Base-by-base conservation (phyloP, 2,797 vertebrate species). In the Lepidocolaptes lacrymiger region DNA sequence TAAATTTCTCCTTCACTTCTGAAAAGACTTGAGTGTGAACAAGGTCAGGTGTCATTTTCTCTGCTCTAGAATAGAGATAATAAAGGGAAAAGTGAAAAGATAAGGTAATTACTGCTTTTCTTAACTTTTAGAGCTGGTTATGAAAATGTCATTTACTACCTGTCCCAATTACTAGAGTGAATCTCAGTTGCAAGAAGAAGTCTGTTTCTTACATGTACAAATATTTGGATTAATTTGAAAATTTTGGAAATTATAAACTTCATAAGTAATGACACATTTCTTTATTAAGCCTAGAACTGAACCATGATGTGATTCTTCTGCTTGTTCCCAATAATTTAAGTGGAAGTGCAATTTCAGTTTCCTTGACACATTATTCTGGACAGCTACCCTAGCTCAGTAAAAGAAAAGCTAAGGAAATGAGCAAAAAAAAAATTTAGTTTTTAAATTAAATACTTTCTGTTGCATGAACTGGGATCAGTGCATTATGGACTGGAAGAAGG, bases 1-100 rank as follows among this genome's bases (percentile, higher is more conserved):
- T 51, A 73, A 87, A 72, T 76, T 76, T 76, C n/a, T 75, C 30
- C 17, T 75, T 24, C 16, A 5, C n/a, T 78, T 95, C 77, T 46
- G 81, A 72, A 86, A 88, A 49, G 27, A 14, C 3, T 66, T 16
- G 9, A 78, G 7, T 37, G 20, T 32, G 58, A 91, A 51, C 9
- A 92, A 62, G n/a, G 73, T n/a, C 66, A 59, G 56, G 10, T 67
- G 19, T 3, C 34, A 79, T 39, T 79, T 93, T 69, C 23, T 8
- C 15, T 0, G 0, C 19, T 87, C 34, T 69, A 49, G 51, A 54
- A 69, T 4, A 69, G 21, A 89, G 32, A 69, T 34, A 89, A 59
- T 61, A 76, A 67, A 80, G 37, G 17, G 28, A 69, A 86, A 86
- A 78, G 17, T 30, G n/a, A 59, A 87, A 76, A 85, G 30, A 39